phyloP scores from a whole-genome alignment of 2,113 vertebrate genomes.

The Sitta europaea region DNA sequence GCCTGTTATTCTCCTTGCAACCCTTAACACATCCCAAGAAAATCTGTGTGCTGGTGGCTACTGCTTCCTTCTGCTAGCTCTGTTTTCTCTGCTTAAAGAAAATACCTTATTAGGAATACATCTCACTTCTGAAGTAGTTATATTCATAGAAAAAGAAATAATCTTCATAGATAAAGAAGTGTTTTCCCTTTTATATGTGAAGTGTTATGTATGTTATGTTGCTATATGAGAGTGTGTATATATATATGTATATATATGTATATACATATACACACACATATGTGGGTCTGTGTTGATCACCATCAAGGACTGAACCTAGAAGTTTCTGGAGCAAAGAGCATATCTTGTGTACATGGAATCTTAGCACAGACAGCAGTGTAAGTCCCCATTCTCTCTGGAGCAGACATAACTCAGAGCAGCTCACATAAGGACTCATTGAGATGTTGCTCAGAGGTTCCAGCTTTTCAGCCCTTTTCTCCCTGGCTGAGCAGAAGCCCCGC shows the following conservation, averaged over 20 bases:
- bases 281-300: neutral
- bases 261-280: neutral
- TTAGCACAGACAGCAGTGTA: neutral
- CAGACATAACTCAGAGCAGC: neutral
- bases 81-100: neutral
- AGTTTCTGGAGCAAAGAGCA: neutral
- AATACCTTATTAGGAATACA: neutral
- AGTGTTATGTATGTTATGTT: neutral
- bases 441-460: neutral
- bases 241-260: too few relatives aligned
- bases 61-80: neutral
- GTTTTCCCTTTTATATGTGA: neutral
- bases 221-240: rapidly evolving
- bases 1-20: neutral
- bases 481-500: neutral
- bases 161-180: neutral
- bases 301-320: neutral
- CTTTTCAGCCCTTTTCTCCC: neutral
- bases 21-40: neutral
- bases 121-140: neutral
- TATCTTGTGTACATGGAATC: neutral
- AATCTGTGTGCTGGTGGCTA: neutral
- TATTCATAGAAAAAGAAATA: neutral
- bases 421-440: neutral
- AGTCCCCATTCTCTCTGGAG: neutral